Conservation (phyloP, 2,797 vertebrate genomes). For the Artibeus jamaicensis region DNA sequence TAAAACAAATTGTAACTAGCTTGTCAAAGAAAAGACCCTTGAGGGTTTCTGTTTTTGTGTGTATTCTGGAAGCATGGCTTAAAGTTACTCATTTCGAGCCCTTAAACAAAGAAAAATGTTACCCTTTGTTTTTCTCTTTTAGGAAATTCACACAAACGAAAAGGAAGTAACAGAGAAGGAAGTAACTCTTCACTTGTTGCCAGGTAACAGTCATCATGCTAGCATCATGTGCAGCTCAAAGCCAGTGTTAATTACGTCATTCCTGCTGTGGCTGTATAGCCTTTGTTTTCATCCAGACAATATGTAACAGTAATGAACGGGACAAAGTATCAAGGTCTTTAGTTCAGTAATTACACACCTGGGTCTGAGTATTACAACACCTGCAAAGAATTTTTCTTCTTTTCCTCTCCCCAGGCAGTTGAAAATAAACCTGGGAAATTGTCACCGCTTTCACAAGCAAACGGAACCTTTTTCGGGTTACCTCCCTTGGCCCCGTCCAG, state of each 20-base stretch:
- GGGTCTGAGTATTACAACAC: not conserved
- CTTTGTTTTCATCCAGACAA: constrained; percentile 26
- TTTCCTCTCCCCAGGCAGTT: not conserved
- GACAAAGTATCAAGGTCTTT: not conserved
- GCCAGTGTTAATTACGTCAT: constrained; percentile 48
- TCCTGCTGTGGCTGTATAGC: not conserved
- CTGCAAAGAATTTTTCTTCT: constrained; percentile 4
- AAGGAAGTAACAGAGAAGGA: constrained; percentile 84
- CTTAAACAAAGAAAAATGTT: constrained; percentile 56
- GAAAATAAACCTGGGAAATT: constrained; percentile 5
- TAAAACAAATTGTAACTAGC: not conserved
- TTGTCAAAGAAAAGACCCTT: constrained; percentile 29
- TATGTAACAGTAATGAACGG: not conserved
- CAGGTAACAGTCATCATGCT: constrained; percentile 81
- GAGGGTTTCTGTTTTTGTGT: not conserved
- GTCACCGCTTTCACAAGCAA: not conserved
- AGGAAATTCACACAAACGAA: constrained; percentile 89
- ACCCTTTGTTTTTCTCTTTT: constrained; percentile 43
- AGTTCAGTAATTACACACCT: not conserved
- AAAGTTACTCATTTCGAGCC: not conserved
- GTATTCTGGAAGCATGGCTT: not conserved
- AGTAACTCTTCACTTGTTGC: constrained; percentile 86
- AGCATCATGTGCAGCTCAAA: constrained; percentile 4
- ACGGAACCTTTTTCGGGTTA: not conserved
- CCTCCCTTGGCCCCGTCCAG: not conserved